phyloP scores from a whole-genome alignment of 2,113 vertebrate species.

The Oreochromis tanganicae region DNA sequence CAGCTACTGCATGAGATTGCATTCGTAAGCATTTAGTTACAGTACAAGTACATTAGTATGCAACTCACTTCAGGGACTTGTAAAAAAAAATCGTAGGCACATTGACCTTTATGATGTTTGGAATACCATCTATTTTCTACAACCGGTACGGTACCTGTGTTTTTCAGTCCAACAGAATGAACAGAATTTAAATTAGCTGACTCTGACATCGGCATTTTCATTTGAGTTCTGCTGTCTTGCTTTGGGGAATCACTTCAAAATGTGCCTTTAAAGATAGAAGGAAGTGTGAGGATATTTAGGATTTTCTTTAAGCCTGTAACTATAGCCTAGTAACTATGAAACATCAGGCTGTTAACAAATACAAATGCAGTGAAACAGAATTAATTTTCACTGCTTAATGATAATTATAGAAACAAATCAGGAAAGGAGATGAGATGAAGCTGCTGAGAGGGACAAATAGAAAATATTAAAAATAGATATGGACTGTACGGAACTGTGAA shows the following conservation, averaged over 20 bases:
- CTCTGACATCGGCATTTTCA: not conserved
- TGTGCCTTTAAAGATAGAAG: not conserved
- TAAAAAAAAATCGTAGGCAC: not conserved
- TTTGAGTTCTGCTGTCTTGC: not conserved
- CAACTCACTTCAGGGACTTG: not conserved
- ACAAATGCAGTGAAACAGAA: not conserved
- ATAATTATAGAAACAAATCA: not conserved
- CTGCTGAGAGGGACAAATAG: not conserved
- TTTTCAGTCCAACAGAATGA: not conserved
- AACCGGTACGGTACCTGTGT: not conserved
- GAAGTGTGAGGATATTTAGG: not conserved
- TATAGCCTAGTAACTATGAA: not conserved
- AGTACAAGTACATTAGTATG: not conserved
- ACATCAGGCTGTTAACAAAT: not conserved
- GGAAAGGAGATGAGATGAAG: not conserved
- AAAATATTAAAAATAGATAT: not conserved
- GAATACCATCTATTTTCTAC: not conserved
- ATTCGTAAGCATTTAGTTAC: not conserved
- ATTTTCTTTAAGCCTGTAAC: not conserved
- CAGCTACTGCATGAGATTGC: not conserved
- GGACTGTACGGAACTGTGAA: not conserved
- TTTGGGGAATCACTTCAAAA: not conserved
- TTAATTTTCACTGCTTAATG: not conserved
- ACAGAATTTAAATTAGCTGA: not conserved
- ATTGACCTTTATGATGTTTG: constrained; percentile 9